Conservation (phyloP, 2,888 invertebrate genomes). For the Neoitamus cyanurus region DNA sequence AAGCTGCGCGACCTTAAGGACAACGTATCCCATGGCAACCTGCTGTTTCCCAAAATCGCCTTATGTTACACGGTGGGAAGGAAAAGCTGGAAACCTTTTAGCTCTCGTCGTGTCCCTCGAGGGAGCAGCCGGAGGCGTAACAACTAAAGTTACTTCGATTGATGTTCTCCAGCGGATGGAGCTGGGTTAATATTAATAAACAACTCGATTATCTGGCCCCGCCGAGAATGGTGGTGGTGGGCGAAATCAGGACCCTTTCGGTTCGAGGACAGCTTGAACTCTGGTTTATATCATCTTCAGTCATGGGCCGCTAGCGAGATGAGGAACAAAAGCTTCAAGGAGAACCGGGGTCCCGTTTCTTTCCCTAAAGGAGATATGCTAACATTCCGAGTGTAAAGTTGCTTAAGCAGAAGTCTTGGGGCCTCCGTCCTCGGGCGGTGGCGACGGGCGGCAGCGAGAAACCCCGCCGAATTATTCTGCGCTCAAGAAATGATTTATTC, state of each 20-base stretch:
- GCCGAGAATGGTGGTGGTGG: background rate
- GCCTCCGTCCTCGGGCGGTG: too few species aligned
- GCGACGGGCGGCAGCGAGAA: background rate
- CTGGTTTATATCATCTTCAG: background rate
- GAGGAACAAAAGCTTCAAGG: background rate
- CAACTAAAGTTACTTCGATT: conserved; percentile 5
- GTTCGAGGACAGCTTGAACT: background rate
- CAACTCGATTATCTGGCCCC: background rate
- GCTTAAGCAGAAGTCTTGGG: background rate
- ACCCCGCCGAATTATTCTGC: background rate
- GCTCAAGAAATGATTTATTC: background rate
- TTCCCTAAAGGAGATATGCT: background rate
- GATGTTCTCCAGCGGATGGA: background rate
- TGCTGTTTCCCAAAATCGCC: background rate
- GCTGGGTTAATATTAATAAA: background rate
- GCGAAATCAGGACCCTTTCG: background rate
- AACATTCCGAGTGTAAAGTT: background rate
- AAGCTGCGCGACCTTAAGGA: conserved; percentile 1
- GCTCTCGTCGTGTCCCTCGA: background rate
- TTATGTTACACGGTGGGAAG: background rate
- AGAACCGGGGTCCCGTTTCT: background rate
- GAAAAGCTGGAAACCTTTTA: background rate
- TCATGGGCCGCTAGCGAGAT: background rate
- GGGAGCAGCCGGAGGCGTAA: background rate
- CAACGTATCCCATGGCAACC: background rate